A percentile compares a stretch with the other conserved stretches of the same genome.
phyloP scores from a whole-genome alignment of 2,113 vertebrate species.

The Bujurquina vittata region DNA sequence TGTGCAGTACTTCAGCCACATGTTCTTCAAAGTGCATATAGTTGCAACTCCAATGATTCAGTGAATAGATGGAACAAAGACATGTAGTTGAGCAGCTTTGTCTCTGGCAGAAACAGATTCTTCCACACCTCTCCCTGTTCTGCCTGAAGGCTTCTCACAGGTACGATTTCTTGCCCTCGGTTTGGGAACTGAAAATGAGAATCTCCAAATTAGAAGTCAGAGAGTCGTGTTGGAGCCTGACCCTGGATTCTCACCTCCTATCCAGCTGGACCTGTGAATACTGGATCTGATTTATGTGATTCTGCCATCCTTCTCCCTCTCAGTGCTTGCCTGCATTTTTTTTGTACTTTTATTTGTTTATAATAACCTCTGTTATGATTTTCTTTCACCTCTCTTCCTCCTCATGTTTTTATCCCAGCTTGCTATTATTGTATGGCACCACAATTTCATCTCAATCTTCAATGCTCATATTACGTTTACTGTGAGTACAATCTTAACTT shows the following conservation, averaged over 20 bases:
- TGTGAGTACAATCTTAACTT: not conserved
- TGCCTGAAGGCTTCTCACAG: slow-evolving; percentile 84
- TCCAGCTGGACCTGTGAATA: slow-evolving; percentile 72
- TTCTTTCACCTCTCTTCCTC: not conserved
- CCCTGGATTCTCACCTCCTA: slow-evolving; percentile 80
- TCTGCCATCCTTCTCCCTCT: slow-evolving; percentile 10
- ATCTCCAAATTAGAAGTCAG: slow-evolving; percentile 82
- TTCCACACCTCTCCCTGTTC: slow-evolving; percentile 81
- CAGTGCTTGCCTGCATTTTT: not conserved
- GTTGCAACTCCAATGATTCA: slow-evolving; percentile 4
- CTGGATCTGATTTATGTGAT: slow-evolving; percentile 53
- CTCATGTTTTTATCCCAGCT: not conserved
- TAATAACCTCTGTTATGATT: not conserved
- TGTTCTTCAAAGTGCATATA: slow-evolving; percentile 9
- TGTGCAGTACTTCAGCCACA: not conserved
- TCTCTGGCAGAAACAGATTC: slow-evolving; percentile 72
- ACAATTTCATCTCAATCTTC: not conserved
- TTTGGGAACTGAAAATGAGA: slow-evolving; percentile 83
- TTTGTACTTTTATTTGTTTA: slow-evolving; percentile 14
- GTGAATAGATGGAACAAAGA: slow-evolving; percentile 27
- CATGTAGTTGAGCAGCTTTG: slow-evolving; percentile 29
- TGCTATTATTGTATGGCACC: not conserved
- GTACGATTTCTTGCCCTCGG: slow-evolving; percentile 81
- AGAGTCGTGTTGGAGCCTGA: slow-evolving; percentile 82
- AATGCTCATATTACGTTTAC: not conserved